Evolutionary conservation across 2,113 vertebrate species (phyloP), one percentile per base, ranked within the genome.

Genomic region (Poeciliopsis prolifica): DNA sequence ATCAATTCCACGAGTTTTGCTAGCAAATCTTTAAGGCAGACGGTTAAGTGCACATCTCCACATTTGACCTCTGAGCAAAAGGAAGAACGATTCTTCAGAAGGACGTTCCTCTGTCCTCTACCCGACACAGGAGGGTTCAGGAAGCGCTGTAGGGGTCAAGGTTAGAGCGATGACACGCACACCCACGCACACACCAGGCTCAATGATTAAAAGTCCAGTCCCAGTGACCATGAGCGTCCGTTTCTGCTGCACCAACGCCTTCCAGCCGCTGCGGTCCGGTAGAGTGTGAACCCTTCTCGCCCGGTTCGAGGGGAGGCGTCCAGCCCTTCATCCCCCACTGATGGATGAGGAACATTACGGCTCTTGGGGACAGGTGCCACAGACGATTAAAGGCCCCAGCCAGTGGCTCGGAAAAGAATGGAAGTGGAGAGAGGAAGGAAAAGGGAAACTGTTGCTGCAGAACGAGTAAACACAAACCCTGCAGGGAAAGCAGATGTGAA

Each of bases 261-360:
- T 83, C 66, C 63, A 70, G 64, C 30, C 19, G 74, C 72, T 80
- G 40, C 37, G 70, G 80, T 83, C 79, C 75, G 81, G 72, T 75
- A 79, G 84, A 87, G 79, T 74, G 82, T 77, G 80, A 84, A 84
- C 77, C 72, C 77, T 76, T 79, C 82, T 84, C 72, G 75, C 78
- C 78, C 84, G 81, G 61, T 73, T 78, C 4, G 37, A 33, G 70
- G 66, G 70, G 75, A 65, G 72, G 75, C 75, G 72, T 70, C 68
- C 77, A 62, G 63, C 70, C 90, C 66, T 88, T 91, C 92, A 91
- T 91, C 86, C 80, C 77, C 75, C 77, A 61, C 90, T 94, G 93
- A 94, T 93, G 89, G 90, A 94, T 94, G 88, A 86, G 54, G 85
- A 87, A 92, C 92, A 94, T 94, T 94, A 94, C 75, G 62, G 91